Evolutionary conservation across 2,797 vertebrate species (phyloP).

Genomic region (Poecilia picta): DNA sequence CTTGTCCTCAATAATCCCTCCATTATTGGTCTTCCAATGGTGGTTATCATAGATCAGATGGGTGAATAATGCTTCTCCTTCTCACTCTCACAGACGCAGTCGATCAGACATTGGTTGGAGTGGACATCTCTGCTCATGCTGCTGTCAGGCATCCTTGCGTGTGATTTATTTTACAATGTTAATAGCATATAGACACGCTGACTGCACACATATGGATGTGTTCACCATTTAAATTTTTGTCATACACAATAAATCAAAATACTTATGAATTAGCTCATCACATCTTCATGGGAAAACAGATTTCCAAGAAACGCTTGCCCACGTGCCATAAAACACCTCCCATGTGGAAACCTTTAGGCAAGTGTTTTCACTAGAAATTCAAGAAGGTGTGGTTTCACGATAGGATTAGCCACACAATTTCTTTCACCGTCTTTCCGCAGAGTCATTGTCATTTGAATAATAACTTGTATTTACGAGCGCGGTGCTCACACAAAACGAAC

Average conservation of each 20-base stretch:
- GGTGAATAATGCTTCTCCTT: conserved; percentile 48
- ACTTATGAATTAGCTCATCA: conserved; percentile 12
- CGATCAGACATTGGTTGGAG: conserved; percentile 30
- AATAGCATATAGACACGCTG: conserved; percentile 29
- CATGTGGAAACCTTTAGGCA: neutral
- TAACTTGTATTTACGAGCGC: conserved; percentile 55
- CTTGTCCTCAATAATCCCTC: conserved; percentile 45
- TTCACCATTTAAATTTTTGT: conserved; percentile 16
- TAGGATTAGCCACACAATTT: conserved; percentile 12
- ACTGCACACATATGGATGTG: conserved; percentile 29
- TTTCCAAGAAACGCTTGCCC: conserved; percentile 11
- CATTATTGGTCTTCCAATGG: conserved; percentile 59
- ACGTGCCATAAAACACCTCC: conserved; percentile 8
- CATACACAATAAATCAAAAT: conserved; percentile 1
- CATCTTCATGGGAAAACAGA: conserved; percentile 14
- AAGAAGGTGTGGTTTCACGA: conserved; percentile 12
- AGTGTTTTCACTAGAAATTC: conserved; percentile 4
- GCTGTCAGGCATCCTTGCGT: conserved; percentile 36
- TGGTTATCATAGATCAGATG: conserved; percentile 61
- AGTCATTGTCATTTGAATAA: conserved; percentile 49
- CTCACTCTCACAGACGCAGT: conserved; percentile 36
- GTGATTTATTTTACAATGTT: conserved; percentile 42
- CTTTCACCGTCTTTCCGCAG: conserved; percentile 32
- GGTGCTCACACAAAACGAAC: conserved; percentile 47
- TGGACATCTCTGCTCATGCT: conserved; percentile 28